phyloP scores from a whole-genome alignment of 2,797 vertebrate species.

The Macropus fuliginosus region DNA sequence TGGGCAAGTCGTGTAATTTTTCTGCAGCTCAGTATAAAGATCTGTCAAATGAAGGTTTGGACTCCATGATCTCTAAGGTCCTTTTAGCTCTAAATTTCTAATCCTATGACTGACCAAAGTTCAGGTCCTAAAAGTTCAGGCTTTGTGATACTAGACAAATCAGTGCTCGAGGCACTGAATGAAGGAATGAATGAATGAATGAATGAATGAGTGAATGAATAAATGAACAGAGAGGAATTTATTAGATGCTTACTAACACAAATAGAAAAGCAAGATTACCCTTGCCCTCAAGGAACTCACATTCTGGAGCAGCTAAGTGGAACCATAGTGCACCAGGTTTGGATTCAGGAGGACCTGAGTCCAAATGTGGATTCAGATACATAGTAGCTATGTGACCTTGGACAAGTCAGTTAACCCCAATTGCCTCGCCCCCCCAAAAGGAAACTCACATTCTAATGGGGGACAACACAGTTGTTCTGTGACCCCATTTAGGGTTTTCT shows the following conservation, averaged over 20 bases:
- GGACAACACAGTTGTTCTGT: not conserved
- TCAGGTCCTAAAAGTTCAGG: not conserved
- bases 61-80: not conserved
- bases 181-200: too few species aligned
- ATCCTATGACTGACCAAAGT: not conserved
- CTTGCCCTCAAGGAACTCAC: not conserved
- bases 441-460: too few species aligned
- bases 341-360: not conserved
- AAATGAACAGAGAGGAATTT: not conserved
- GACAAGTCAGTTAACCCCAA: not conserved
- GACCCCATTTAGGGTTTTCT: not conserved
- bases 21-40: not conserved
- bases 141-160: not conserved
- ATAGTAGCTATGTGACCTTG: not conserved
- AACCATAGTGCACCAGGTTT: not conserved
- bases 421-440: too few species aligned
- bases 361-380: not conserved
- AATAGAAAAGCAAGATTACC: not conserved
- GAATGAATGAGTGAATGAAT: too few species aligned
- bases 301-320: not conserved
- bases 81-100: not conserved
- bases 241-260: not conserved
- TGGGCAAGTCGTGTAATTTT: not conserved
- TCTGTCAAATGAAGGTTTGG: not conserved
- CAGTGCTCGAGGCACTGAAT: too few species aligned